These are phyloP conservation scores for Coryphaenoides rupestris DNA, from an alignment of 2,113 vertebrate species.

Conservation along the genomic window DNA sequence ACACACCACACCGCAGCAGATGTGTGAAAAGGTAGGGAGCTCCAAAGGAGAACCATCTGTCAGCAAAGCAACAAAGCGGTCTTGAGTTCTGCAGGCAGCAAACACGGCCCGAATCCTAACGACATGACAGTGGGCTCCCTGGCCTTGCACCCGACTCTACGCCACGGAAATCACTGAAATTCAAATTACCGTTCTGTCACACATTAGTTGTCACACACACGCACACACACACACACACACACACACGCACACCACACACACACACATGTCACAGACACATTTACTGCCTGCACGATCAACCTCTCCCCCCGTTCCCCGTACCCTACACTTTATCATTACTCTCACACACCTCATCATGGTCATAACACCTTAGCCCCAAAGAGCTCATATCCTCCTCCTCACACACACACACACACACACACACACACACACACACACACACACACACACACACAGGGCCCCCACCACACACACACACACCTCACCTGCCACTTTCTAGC, in stretches of 20 bases:
- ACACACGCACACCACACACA: constrained; percentile 8
- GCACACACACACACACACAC: background rate
- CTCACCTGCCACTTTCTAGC: no score
- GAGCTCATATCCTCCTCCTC: constrained; percentile 65
- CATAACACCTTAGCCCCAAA: constrained; percentile 52
- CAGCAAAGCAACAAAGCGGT: no score
- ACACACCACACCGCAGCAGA: no score
- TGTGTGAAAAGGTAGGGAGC: no score
- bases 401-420: constrained; percentile 27
- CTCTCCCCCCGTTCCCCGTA: constrained; percentile 29
- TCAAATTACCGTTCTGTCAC: background rate
- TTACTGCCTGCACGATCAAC: constrained; percentile 46
- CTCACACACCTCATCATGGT: constrained; percentile 64
- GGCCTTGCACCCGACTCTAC: no score
- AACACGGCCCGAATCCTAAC: no score
- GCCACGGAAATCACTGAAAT: no score
- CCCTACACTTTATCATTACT: constrained; percentile 44
- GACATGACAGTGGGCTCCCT: no score
- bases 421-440: constrained; percentile 44
- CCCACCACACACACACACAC: no score
- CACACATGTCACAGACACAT: constrained; percentile 12
- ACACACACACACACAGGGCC: no score
- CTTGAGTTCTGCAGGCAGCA: background rate
- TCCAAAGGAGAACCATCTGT: no score
- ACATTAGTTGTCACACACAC: background rate